These are phyloP conservation scores for Agapostemon virescens DNA, from an alignment of 2,888 invertebrate genomes.

Conservation along the genomic window DNA sequence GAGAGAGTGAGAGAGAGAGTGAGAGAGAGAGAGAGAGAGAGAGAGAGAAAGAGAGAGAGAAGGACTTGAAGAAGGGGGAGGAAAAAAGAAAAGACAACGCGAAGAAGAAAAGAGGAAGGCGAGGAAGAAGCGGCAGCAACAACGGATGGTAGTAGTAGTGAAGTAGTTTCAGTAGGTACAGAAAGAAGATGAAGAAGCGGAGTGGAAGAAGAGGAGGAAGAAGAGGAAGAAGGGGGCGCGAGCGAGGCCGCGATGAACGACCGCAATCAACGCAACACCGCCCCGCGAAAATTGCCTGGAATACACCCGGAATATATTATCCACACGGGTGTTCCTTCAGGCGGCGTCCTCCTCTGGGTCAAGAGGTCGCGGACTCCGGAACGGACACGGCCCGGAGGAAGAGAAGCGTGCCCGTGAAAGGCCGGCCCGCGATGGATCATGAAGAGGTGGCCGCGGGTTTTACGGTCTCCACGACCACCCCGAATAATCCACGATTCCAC, in stretches of 20 bases:
- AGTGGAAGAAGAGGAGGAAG: conserved; percentile 15
- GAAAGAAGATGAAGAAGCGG: conserved; percentile 28
- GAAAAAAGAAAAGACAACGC: background rate
- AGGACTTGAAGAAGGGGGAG: conserved; percentile 33
- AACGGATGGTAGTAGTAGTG: conserved; percentile 19
- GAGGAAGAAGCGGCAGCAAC: conserved; percentile 40
- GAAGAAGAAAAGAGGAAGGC: conserved; percentile 27
- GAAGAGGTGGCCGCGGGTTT: conserved; percentile 38
- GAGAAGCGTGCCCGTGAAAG: conserved; percentile 67
- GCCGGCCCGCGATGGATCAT: conserved; percentile 50
- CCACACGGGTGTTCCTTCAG: conserved; percentile 67
- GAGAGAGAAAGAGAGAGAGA: conserved; percentile 24
- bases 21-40: conserved; percentile 16
- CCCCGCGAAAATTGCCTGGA: conserved; percentile 76
- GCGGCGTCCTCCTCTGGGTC: conserved; percentile 68
- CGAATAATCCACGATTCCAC: conserved; percentile 42
- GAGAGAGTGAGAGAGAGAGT: conserved; percentile 16
- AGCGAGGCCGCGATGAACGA: conserved; percentile 76
- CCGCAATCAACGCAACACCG: conserved; percentile 78
- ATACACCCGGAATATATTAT: conserved; percentile 76
- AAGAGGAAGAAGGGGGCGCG: conserved; percentile 51
- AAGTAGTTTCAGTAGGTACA: background rate
- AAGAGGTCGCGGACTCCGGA: conserved; percentile 65
- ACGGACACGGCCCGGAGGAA: conserved; percentile 64
- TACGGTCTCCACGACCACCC: conserved; percentile 53